Conservation (phyloP, 1,140 invertebrate genomes). For the Luehdorfia chinensis region DNA sequence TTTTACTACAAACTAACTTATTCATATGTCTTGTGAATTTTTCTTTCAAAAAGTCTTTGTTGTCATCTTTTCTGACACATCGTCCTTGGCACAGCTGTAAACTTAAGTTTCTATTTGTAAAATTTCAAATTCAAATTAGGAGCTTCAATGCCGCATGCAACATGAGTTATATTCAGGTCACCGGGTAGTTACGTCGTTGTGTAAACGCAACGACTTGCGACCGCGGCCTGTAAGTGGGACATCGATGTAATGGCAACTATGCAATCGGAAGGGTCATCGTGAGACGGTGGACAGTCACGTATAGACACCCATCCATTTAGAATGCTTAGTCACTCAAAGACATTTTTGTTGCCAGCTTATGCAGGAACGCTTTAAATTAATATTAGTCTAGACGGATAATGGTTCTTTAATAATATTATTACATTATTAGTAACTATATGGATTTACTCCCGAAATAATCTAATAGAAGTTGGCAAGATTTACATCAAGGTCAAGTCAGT, state of each 20-base stretch:
- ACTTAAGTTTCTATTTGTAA: conserved; percentile 41
- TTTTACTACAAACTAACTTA: too few relatives aligned
- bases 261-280: conserved; percentile 36
- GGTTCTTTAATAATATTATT: too few relatives aligned
- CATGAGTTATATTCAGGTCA: conserved; percentile 28
- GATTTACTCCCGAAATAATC: too few relatives aligned
- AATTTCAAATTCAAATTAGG: conserved; percentile 27
- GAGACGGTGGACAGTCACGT: conserved; percentile 8
- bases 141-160: conserved; percentile 39
- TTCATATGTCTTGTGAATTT: too few relatives aligned
- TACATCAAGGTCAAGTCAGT: too few relatives aligned
- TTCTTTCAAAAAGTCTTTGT: too few relatives aligned
- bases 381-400: not conserved
- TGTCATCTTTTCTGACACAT: conserved; percentile 4
- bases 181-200: conserved; percentile 17
- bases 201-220: conserved; percentile 24
- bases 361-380: not conserved
- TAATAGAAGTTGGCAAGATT: too few relatives aligned
- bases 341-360: conserved; percentile 5
- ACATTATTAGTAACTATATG: too few relatives aligned
- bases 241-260: conserved; percentile 37
- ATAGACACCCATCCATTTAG: conserved; percentile 13
- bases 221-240: conserved; percentile 32
- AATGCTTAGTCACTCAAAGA: not conserved
- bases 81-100: conserved; percentile 37